Evolutionary conservation across 2,113 vertebrate species (phyloP), one percentile per base, ranked within the genome.

Genomic region (Agelaius tricolor): DNA sequence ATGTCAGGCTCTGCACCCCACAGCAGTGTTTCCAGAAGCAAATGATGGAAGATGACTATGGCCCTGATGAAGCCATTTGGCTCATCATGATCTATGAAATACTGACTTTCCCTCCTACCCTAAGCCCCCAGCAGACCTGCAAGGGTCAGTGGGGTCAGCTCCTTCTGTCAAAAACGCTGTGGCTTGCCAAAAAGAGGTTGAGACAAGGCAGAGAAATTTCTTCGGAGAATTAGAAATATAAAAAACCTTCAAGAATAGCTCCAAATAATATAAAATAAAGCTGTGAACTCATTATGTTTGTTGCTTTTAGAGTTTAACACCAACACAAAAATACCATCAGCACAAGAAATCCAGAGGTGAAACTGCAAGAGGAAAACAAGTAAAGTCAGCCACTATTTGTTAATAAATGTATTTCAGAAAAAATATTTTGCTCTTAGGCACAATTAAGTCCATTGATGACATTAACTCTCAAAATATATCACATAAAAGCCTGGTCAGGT

Each of bases 61-160:
- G 52, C 68, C 77, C 31, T 90, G 90, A 92, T 92, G 88, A 93
- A 93, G 90, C 59, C 12, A 21, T 94, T 94, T 87, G 89, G 58
- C 54, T 94, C 35, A 52, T 81, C 52, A 26, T 55, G 35, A 62
- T 75, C 89, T 87, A 33, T 73, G 80, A 82, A 91, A 90, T 5
- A 20, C 9, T n/a, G 28, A 37, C 72, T 71, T 71, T 47, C 26
- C 67, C 19, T 35, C 31, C 61, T 57, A 21, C 14, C n/a, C 43
- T 20, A 68, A 78, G 17, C 57, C 76, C 86, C 72, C 79, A 74
- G 68, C 35, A 95, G 90, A 71, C 55, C 75, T 72, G 31, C 68
- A 81, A 59, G 35, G 77, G 79, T 88, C 84, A 93, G 75, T 24
- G 63, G 39, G 90, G 94, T 96, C 90, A 89, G 68, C 6, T 74